Conservation (phyloP, 1,140 invertebrate genomes). For the Anoplolepis gracilipes region DNA sequence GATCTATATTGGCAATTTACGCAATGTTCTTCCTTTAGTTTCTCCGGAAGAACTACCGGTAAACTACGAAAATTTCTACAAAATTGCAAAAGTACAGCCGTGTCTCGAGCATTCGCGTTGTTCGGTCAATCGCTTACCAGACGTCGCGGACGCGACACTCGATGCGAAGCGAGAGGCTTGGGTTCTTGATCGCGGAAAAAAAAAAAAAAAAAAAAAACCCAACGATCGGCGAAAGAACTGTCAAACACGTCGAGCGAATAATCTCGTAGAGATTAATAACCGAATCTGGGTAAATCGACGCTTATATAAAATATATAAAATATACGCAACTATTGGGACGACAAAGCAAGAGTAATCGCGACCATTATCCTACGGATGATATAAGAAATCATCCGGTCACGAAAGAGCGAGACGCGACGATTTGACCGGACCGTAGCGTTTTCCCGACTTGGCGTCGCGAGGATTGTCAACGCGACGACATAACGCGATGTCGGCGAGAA, state of each 20-base stretch:
- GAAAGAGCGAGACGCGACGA: not conserved
- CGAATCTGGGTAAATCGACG: not conserved
- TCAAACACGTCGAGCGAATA: not conserved
- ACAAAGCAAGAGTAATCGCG: not conserved
- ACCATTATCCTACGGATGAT: not conserved
- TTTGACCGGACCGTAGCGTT: not conserved
- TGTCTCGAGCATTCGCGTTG: conserved; percentile 7
- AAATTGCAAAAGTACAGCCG: not conserved
- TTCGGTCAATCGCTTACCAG: conserved; percentile 16
- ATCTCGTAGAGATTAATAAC: too few species aligned
- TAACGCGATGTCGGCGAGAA: not conserved
- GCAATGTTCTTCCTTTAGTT: not conserved
- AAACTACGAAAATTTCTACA: not conserved
- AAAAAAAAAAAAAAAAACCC: too few species aligned
- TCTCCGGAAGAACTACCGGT: not conserved
- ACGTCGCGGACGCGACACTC: conserved; percentile 17
- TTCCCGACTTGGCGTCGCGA: not conserved
- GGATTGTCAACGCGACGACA: not conserved
- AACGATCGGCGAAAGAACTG: not conserved
- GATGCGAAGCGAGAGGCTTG: not conserved
- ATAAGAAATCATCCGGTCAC: not conserved
- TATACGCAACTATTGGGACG: not conserved
- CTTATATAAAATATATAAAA: not conserved
- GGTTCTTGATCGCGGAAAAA: not conserved
- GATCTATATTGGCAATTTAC: not conserved